Evolutionary conservation across 2,888 invertebrate species (phyloP), one percentile per base, ranked within the genome.

Genomic region (Gordius sp.): DNA sequence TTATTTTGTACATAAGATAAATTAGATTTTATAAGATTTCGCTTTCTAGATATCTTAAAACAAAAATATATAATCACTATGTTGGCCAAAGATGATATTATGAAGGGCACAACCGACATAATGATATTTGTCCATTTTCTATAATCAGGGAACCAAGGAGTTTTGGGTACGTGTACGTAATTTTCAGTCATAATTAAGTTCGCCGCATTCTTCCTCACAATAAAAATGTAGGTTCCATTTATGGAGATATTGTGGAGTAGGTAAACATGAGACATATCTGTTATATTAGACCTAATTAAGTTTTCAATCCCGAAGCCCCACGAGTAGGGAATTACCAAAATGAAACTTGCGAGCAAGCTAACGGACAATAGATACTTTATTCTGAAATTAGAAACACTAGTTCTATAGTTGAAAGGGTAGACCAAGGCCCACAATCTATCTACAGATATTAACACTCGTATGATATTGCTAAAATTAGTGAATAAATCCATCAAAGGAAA

Each of bases 401-500:
- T 47, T 8, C 47, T 8, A 20, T 47, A 47, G 20, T 8, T 47
- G 23, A 47, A 47, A 20, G 47, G 47, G 20, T 18, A 47, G 4
- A 8, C 4, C 4, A 47, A n/a, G 4, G 47, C 47, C 47, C 47
- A 47, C 4, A 47, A n/a, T 8, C 47, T 13, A 47, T 47, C 47
- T 4, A 47, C 4, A 8, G 47, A 47, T 47, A 47, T 4, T 4
- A 47, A 47, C 16, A 47, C 23, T 8, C 47, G 8, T 23, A 47
- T 18, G 4, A 47, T n/a, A 23, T 47, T 18, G 20, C 47, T 47
- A 8, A 20, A 47, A 47, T 47, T 47, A 8, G 47, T 47, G 20
- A 47, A 47, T 4, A 47, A 13, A 20, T 47, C 47, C 47, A 47
- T 47, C 4, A 47, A 20, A 8, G 47, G 47, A 20, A 47, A 47